Conservation (phyloP, 1,140 invertebrate species). For the Heliconius melpomene region DNA sequence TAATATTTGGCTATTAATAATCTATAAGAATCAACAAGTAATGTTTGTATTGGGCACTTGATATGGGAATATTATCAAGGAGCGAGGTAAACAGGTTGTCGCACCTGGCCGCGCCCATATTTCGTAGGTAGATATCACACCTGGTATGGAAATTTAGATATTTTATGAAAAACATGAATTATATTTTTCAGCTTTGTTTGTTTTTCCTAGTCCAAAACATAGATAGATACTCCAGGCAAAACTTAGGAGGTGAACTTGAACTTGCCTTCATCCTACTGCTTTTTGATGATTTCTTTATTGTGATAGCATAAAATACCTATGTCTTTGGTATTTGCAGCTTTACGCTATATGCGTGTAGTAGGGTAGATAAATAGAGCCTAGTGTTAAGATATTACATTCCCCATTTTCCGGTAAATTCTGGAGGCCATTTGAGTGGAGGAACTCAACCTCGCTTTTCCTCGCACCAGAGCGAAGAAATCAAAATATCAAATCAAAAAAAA, state of each 20-base stretch:
- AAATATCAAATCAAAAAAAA: no score
- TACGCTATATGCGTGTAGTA: no score
- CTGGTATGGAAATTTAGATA: conserved; percentile 34
- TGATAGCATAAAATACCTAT: no score
- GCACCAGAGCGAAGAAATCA: no score
- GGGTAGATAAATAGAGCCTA: no score
- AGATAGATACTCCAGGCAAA: neutral
- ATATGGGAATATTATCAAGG: conserved; percentile 64
- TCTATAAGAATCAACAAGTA: conserved; percentile 71
- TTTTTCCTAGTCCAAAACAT: neutral
- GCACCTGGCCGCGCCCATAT: conserved; percentile 39
- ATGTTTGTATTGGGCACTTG: conserved; percentile 66
- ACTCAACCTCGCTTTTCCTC: no score
- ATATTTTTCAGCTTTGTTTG: neutral
- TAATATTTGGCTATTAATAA: conserved; percentile 54
- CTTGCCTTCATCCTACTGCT: neutral
- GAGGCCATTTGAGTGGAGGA: no score
- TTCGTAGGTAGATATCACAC: conserved; percentile 41
- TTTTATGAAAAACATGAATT: neutral
- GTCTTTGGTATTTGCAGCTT: no score
- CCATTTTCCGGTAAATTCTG: no score
- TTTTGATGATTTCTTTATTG: no score
- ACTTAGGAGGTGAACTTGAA: neutral
- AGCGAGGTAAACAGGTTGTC: conserved; percentile 67
- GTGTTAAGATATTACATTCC: no score